phyloP scores from a whole-genome alignment of 2,888 invertebrate genomes.

The Junonia oenone region DNA sequence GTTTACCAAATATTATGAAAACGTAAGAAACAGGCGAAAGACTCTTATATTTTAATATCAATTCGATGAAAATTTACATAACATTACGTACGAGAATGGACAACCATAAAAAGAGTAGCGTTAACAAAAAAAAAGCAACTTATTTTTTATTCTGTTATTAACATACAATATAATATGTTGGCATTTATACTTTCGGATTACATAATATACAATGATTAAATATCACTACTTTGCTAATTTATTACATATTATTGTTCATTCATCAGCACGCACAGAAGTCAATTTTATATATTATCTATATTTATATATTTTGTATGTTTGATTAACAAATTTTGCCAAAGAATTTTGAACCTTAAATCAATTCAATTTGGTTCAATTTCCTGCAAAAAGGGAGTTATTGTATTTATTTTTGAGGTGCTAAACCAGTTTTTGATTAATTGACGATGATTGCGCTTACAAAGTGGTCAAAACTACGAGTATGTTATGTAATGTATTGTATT shows the following conservation, averaged over 20 bases:
- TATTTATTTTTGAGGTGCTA: constrained; percentile 1
- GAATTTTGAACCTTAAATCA: background rate
- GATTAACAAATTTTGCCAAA: background rate
- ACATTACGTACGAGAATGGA: too few species aligned
- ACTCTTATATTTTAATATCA: too few species aligned
- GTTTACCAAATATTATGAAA: too few species aligned
- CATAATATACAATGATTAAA: constrained; percentile 13
- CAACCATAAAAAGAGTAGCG: too few species aligned
- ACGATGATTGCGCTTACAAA: constrained; percentile 11
- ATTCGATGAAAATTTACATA: too few species aligned
- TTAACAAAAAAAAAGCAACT: too few species aligned
- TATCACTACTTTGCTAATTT: constrained; percentile 4
- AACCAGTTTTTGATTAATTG: constrained; percentile 31
- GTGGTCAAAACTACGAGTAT: background rate
- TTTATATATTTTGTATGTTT: constrained; percentile 15
- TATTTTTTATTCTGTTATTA: background rate
- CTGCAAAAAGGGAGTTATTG: background rate
- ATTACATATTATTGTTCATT: constrained; percentile 19
- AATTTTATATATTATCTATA: constrained; percentile 26
- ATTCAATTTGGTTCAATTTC: background rate
- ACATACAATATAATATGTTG: background rate
- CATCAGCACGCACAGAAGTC: constrained; percentile 30
- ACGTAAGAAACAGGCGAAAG: too few species aligned
- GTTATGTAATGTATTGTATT: too few species aligned
- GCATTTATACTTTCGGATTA: constrained; percentile 4